Conservation (phyloP, 2,888 invertebrate genomes). For the Orthonevra nobilis region DNA sequence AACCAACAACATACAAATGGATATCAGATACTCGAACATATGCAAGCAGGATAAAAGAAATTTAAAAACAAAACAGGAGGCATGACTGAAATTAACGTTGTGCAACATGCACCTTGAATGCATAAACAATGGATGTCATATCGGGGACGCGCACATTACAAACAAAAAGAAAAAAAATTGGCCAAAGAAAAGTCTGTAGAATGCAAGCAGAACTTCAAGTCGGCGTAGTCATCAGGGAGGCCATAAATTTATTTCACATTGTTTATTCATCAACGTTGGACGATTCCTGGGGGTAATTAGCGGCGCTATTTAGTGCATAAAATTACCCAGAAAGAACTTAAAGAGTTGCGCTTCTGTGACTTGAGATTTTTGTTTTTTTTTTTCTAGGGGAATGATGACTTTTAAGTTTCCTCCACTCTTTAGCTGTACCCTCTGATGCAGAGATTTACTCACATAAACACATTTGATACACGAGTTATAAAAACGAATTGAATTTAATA, state of each 20-base stretch:
- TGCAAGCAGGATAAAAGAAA: conserved; percentile 17
- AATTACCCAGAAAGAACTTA: conserved; percentile 37
- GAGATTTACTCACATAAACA: too few relatives aligned
- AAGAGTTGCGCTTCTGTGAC: conserved; percentile 13
- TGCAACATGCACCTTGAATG: conserved; percentile 69
- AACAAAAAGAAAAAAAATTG: conserved; percentile 31
- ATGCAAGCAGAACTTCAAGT: conserved; percentile 27
- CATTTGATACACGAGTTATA: too few relatives aligned
- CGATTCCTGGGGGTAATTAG: conserved; percentile 66
- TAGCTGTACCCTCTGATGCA: too few relatives aligned
- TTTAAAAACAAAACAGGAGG: conserved; percentile 29
- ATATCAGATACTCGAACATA: too few relatives aligned
- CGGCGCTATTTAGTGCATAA: conserved; percentile 63
- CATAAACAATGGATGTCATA: conserved; percentile 68
- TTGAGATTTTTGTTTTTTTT: conserved; percentile 7
- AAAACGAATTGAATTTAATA: too few relatives aligned
- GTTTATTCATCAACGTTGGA: conserved; percentile 65
- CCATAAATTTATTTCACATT: conserved; percentile 55
- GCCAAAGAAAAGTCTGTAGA: conserved; percentile 46
- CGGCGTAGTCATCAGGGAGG: conserved; percentile 8
- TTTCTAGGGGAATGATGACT: too few relatives aligned
- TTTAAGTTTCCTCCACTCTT: too few relatives aligned
- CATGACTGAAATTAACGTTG: conserved; percentile 64
- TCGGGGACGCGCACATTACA: conserved; percentile 46
- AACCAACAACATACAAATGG: background rate